A percentile compares a stretch with the other conserved stretches of the same genome.
Evolutionary conservation across 2,113 vertebrate species (phyloP).

Genomic region (Phyllostomus hastatus): DNA sequence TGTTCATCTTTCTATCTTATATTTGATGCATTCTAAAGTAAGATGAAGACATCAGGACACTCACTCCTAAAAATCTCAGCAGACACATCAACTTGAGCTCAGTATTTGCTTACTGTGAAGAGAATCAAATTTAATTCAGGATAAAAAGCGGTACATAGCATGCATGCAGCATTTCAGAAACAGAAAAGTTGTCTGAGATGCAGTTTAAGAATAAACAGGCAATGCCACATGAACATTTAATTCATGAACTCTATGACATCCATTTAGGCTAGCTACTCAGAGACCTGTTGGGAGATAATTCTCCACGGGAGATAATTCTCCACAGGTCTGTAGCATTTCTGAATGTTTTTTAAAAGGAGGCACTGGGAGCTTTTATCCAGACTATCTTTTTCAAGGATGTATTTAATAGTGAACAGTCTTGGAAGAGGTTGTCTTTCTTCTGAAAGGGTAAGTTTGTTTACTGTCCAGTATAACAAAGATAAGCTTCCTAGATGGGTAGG

Average conservation of each 20-base stretch:
- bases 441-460: neutral
- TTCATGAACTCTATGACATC: neutral
- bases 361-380: neutral
- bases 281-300: neutral
- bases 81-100: neutral
- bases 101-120: neutral
- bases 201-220: neutral
- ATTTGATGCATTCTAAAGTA: neutral
- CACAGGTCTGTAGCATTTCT: neutral
- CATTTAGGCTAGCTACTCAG: neutral
- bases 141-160: neutral
- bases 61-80: neutral
- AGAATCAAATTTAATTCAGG: constrained; percentile 19
- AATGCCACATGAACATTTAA: neutral
- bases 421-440: neutral
- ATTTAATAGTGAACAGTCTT: neutral
- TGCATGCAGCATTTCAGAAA: neutral
- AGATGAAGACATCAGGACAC: neutral
- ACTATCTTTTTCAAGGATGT: neutral
- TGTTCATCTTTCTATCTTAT: neutral
- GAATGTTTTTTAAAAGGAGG: neutral
- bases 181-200: neutral
- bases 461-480: neutral
- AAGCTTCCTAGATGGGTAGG: neutral
- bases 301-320: neutral